Percentiles rank a stretch among this genome's conserved stretches.
These are phyloP conservation scores for Nomada fucata DNA, from an alignment of 2,888 invertebrate species.

Conservation along the genomic window DNA sequence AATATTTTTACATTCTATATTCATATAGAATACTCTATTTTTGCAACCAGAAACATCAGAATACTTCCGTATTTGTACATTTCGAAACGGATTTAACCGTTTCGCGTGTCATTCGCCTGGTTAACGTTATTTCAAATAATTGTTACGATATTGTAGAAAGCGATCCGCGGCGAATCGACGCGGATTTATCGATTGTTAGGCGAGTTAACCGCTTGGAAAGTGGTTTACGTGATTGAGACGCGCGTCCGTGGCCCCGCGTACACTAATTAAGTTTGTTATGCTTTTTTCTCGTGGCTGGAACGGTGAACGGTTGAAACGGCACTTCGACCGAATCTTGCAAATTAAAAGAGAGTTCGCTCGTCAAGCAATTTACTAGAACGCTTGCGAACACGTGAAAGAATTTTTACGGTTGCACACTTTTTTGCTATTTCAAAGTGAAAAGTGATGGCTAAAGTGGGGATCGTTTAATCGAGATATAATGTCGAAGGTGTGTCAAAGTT, in stretches of 20 bases:
- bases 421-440: no score
- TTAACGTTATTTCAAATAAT: neutral
- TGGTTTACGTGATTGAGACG: constrained; percentile 4
- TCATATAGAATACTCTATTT: no score
- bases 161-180: neutral
- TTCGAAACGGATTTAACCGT: neutral
- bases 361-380: neutral
- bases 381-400: neutral
- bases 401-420: no score
- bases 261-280: constrained; percentile 30
- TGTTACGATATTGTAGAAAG: constrained; percentile 27
- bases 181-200: constrained; percentile 39
- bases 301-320: constrained; percentile 17
- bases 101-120: neutral
- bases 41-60: no score
- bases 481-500: no score
- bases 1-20: no score
- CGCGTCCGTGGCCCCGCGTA: constrained; percentile 6
- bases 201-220: constrained; percentile 26
- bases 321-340: constrained; percentile 8
- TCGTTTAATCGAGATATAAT: no score
- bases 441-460: no score
- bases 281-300: neutral
- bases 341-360: constrained; percentile 26
- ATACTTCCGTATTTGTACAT: no score